phyloP scores from a whole-genome alignment of 1,140 invertebrate species.

The Phthorimaea operculella region DNA sequence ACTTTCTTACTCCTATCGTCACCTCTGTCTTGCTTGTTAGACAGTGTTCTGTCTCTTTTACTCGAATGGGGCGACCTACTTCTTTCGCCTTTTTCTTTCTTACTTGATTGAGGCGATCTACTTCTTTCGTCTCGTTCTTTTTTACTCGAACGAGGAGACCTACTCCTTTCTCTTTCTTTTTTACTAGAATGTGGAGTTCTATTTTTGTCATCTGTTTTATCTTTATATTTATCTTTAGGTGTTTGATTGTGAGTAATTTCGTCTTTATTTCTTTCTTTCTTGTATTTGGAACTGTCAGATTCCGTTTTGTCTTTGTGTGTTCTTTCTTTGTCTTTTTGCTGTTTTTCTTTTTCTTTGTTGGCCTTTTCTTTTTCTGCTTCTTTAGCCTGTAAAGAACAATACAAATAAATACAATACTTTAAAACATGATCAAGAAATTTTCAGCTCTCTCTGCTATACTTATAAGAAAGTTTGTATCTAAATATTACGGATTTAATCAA shows the following conservation, averaged over 20 bases:
- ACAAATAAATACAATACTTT: too few relatives aligned
- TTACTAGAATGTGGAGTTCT: background rate
- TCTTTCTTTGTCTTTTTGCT: background rate
- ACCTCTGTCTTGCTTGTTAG: constrained; percentile 17
- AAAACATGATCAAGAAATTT: too few relatives aligned
- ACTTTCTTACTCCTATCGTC: constrained; percentile 12
- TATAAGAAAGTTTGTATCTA: too few relatives aligned
- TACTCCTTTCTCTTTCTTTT: too few relatives aligned
- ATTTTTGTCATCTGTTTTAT: background rate
- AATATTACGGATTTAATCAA: too few relatives aligned
- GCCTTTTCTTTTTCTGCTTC: background rate
- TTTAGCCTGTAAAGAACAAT: background rate
- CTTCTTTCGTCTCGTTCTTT: too few relatives aligned
- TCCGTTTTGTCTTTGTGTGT: background rate
- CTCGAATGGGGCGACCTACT: background rate
- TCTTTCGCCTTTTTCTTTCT: background rate
- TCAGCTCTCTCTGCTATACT: too few relatives aligned
- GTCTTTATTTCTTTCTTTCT: background rate
- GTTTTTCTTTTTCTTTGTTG: background rate
- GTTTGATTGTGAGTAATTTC: background rate
- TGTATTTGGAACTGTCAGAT: background rate
- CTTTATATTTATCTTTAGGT: background rate
- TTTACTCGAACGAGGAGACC: too few relatives aligned
- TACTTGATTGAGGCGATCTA: too few relatives aligned
- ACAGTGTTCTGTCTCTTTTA: background rate